These are phyloP conservation scores for Danio rerio DNA, from an alignment of 2,113 vertebrate genomes.

Conservation along the genomic window GRCz12tu NC_133195.1:39990501-39991000, in stretches of 20 bases:
- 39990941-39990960: constrained; percentile 33
- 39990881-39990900: neutral
- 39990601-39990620: neutral
- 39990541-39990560: neutral
- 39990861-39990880: neutral
- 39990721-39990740: constrained; percentile 31
- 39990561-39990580: neutral
- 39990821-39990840: constrained; percentile 28
- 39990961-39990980: neutral
- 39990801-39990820: constrained; percentile 34
- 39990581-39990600: neutral
- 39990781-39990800: neutral
- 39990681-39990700: neutral
- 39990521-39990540: neutral
- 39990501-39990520: neutral
- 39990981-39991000: constrained; percentile 8
- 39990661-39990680: neutral
- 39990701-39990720: neutral
- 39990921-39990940: constrained; percentile 24
- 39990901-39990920: constrained; percentile 13
- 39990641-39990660: constrained; percentile 9
- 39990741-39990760: constrained; percentile 23
- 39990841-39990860: constrained; percentile 13
- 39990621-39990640: neutral
- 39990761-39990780: neutral